Evolutionary conservation across 2,888 invertebrate species (phyloP), one percentile per base, ranked within the genome.

Genomic region (Aleiodes leptofemur): DNA sequence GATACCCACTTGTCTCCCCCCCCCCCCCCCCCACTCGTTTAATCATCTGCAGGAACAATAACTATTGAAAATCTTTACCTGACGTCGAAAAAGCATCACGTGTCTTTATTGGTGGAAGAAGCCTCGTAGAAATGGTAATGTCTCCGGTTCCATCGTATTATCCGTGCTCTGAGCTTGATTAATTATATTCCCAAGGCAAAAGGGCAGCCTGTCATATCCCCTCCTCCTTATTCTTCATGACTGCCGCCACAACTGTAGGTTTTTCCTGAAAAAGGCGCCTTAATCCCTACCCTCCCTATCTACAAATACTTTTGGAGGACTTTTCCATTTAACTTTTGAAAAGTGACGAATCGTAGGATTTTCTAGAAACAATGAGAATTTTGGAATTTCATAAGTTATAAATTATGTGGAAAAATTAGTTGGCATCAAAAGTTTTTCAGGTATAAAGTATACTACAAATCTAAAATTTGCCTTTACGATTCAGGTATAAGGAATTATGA

Each of bases 121-220:
- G 23, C 43, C 61, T 38, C 53, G 31, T 11, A 59, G 61, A 71
- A 51, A 64, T n/a, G 69, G 48, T 77, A 72, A 56, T 76, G 29
- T 69, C 53, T 68, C 51, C 51, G 68, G 50, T 59, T 68, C 61
- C 74, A 77, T 78, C 78, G 81, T 79, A 82, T 84, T 83, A 83
- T 82, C 81, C 77, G 82, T 77, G 82, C 76, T 83, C 83, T 85
- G 85, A 84, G 82, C 81, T 85, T 87, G 86, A 87, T 87, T 87
- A 87, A 87, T 86, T 84, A 83, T 82, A 76, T 83, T 85, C 77
- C 43, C 72, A 53, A 68, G 78, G 77, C 72, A 77, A 69, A 76
- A 6, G 79, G 76, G 80, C 74, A 78, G 79, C 76, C 82, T 82
- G 85, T 82, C 82, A 80, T 23, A 23, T 78, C 79, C 77, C 76